Evolutionary conservation across 2,113 vertebrate species (phyloP), one percentile per base, ranked within the genome.

Genomic region (Callopanchax toddi): DNA sequence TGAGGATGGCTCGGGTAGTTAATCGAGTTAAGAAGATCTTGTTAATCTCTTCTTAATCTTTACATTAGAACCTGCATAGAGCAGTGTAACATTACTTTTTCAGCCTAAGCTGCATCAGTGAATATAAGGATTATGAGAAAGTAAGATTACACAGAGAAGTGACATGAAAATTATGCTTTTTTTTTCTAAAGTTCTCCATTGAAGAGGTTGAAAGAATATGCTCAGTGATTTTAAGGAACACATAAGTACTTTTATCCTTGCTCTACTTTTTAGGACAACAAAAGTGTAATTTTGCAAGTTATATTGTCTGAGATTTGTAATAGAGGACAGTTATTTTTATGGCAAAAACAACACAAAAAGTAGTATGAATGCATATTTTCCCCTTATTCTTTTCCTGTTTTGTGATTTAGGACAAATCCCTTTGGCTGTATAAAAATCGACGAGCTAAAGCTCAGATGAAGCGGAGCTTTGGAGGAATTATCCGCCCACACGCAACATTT

Each of bases 391-490:
- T 81, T 80, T 85, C 83, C 62, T 78, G 67, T 55, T 71, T 51
- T 17, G 11, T 53, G 49, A 29, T 70, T 71, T 60, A 67, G 80
- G 56, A 81, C 77, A 81, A 70, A 77, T 75, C 74, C 60, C 71
- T 40, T 60, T 73, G 71, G 71, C 81, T 82, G 66, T 29, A 5
- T 79, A 76, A 64, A 76, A 85, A 83, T 78, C 74, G 61, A 74
- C 51, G 65, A 80, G 55, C 61, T 61, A 60, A n/a, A 56, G 71
- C 65, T 11, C 63, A 85, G 81, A 85, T 85, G 78, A 83, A 83
- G 65, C 73, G 63, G 63, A 72, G 82, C 68, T 85, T 85, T 37
- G 76, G 54, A 80, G 80, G 82, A 82, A 84, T 89, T 84, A 89
- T 82, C 74, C 70, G 39, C 81, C 82, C 77, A 81, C 82, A 65